Conservation (phyloP, 2,888 invertebrate genomes). For the Nomada goodeniana region DNA sequence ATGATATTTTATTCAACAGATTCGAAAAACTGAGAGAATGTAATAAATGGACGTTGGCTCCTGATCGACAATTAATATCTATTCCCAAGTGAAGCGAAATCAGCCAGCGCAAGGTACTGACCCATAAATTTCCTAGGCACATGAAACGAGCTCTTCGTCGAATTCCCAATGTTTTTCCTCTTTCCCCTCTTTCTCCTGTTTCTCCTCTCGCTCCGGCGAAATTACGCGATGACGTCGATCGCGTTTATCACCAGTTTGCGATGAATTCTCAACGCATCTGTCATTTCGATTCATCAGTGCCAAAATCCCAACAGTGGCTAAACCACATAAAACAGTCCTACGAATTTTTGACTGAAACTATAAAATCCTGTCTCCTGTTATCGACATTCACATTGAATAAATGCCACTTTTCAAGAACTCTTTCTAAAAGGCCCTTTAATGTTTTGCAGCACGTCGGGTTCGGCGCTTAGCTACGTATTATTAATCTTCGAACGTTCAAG, state of each 20-base stretch:
- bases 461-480: neutral
- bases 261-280: conserved; percentile 65
- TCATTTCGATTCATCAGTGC: conserved; percentile 67
- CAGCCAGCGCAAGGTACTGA: neutral
- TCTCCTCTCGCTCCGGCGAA: neutral
- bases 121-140: conserved; percentile 7
- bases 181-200: neutral
- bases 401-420: conserved; percentile 2
- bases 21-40: neutral
- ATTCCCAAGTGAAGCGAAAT: neutral
- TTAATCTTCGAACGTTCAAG: too few species aligned
- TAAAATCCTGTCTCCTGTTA: neutral
- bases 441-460: neutral
- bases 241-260: conserved; percentile 16
- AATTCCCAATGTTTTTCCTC: neutral
- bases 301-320: conserved; percentile 58
- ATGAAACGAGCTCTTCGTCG: conserved; percentile 2
- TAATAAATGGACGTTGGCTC: neutral
- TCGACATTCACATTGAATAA: conserved; percentile 7
- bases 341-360: conserved; percentile 1
- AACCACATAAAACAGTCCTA: conserved; percentile 38
- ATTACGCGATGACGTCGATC: conserved; percentile 8
- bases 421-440: neutral
- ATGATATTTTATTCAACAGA: too few species aligned
- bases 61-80: neutral